Evolutionary conservation across 2,113 vertebrate species (phyloP).

Genomic region (Chloropsis cyanopogon): DNA sequence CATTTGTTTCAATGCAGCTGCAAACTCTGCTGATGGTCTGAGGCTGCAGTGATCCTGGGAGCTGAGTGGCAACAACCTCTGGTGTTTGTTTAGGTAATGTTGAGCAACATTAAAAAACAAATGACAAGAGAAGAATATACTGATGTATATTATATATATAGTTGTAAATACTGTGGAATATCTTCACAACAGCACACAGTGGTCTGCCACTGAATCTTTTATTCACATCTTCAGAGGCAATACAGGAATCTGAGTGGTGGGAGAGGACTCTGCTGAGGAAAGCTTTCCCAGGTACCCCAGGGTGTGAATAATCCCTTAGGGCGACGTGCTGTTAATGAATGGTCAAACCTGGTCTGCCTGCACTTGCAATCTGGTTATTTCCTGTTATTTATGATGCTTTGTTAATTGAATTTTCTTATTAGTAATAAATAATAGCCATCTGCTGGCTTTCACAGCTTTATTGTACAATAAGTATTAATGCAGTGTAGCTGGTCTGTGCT

Average conservation of each 20-base stretch:
- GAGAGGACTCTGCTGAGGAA: not conserved
- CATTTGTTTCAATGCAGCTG: fast-evolving
- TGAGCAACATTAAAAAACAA: not conserved
- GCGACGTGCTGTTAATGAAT: fast-evolving
- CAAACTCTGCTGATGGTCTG: not conserved
- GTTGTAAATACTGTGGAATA: not conserved
- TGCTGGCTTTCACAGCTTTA: not conserved
- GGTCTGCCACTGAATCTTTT: not conserved
- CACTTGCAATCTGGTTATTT: not conserved
- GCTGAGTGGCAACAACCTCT: not conserved
- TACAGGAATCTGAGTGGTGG: not conserved
- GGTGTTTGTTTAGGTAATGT: fast-evolving
- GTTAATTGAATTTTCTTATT: not conserved
- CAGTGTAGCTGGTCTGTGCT: not conserved
- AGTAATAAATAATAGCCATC: not conserved
- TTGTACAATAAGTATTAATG: not conserved
- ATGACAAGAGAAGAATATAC: not conserved
- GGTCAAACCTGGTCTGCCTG: not conserved
- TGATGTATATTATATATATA: not conserved
- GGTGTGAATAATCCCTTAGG: not conserved
- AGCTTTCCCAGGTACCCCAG: not conserved
- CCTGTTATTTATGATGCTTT: not conserved
- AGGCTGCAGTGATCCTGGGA: not conserved
- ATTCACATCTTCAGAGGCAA: not conserved
- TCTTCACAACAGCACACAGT: not conserved